Conservation (phyloP, 2,797 vertebrate genomes). For the Acridotheres tristis region DNA sequence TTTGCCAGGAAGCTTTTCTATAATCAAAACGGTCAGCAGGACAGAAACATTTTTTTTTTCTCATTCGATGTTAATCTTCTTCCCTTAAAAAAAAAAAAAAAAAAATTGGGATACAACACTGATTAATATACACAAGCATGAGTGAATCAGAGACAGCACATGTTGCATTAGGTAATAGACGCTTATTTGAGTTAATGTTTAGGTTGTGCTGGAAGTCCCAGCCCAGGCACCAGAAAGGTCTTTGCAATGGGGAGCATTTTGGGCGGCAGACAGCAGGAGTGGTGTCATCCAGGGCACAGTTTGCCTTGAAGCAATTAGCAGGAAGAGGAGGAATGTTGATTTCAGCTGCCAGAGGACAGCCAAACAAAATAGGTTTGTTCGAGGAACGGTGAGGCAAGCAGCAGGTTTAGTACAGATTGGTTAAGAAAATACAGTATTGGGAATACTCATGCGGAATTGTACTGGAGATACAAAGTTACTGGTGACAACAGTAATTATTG, state of each 20-base stretch:
- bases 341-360: constrained; percentile 73
- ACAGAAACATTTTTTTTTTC: background rate
- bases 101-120: background rate
- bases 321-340: constrained; percentile 73
- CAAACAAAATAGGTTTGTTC: constrained; percentile 69
- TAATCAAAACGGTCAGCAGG: constrained; percentile 19
- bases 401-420: constrained; percentile 72
- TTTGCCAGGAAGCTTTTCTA: constrained; percentile 37
- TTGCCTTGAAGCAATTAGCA: constrained; percentile 78
- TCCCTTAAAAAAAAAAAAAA: background rate
- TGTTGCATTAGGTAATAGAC: background rate
- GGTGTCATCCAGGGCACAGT: constrained; percentile 69
- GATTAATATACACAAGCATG: constrained; percentile 24
- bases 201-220: constrained; percentile 68
- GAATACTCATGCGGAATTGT: constrained; percentile 72
- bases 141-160: constrained; percentile 36
- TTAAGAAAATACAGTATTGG: constrained; percentile 71
- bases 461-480: constrained; percentile 66
- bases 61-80: constrained; percentile 38
- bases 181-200: constrained; percentile 68
- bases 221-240: constrained; percentile 45
- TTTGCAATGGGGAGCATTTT: constrained; percentile 40
- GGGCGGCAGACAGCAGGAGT: constrained; percentile 53
- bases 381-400: constrained; percentile 49
- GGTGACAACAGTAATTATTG: constrained; percentile 77